A percentile compares a stretch with the other conserved stretches of the same genome.
phyloP scores from a whole-genome alignment of 1,140 invertebrate genomes.

The Tigriopus japonicus region DNA sequence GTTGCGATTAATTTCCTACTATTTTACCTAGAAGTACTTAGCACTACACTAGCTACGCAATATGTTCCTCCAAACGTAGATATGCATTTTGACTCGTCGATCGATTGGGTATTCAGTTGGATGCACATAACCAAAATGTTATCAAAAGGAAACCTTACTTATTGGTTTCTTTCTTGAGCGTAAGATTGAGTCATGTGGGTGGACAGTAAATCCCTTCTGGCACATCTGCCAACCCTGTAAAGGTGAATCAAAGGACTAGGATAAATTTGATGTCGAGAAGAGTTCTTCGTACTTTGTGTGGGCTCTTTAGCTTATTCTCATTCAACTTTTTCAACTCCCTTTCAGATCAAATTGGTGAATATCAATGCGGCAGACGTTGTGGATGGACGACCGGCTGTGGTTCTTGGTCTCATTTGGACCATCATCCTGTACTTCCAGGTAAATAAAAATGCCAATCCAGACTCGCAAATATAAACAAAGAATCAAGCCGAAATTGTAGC shows the following conservation, averaged over 20 bases:
- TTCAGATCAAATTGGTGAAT: conserved; percentile 87
- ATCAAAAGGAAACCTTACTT: background rate
- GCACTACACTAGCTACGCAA: no score
- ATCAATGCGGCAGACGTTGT: conserved; percentile 95
- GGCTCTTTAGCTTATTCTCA: no score
- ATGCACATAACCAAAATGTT: background rate
- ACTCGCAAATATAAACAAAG: background rate
- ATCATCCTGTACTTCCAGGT: conserved; percentile 99
- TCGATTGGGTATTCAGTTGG: background rate
- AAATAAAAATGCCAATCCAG: conserved; percentile 21
- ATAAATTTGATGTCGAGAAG: no score
- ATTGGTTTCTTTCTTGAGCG: background rate
- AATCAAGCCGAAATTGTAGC: conserved; percentile 2
- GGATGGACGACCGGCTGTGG: conserved; percentile 89
- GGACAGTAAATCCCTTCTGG: no score
- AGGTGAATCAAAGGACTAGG: no score
- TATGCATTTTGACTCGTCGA: background rate
- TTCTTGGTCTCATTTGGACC: conserved; percentile 94
- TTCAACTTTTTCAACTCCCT: background rate
- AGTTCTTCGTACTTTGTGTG: no score
- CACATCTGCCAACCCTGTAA: no score
- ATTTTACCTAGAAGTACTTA: no score
- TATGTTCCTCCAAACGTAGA: no score
- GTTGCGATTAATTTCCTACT: no score
- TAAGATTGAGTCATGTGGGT: no score